Conservation (phyloP, 2,797 vertebrate species). For the Pitangus sulphuratus region DNA sequence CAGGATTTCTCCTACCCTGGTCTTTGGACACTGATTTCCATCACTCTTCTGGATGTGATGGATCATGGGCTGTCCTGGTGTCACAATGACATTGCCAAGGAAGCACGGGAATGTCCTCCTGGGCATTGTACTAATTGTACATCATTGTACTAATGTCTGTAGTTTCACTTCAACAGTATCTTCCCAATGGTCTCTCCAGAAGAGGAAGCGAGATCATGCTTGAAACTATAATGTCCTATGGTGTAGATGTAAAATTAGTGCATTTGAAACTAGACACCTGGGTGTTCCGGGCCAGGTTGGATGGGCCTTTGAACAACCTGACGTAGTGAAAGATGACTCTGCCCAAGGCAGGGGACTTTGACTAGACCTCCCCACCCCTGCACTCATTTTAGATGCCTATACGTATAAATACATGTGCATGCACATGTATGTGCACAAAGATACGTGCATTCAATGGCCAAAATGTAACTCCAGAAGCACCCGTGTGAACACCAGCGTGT, state of each 20-base stretch:
- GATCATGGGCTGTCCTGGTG: not conserved
- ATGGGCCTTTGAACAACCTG: not conserved
- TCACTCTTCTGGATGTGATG: not conserved
- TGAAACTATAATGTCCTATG: not conserved
- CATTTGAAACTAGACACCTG: not conserved
- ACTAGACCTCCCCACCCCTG: not conserved
- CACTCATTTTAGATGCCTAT: not conserved
- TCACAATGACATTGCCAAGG: not conserved
- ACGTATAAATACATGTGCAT: not conserved
- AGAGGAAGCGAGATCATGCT: not conserved
- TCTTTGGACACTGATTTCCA: not conserved
- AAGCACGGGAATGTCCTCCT: not conserved
- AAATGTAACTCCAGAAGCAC: not conserved
- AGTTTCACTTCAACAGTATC: not conserved
- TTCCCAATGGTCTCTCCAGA: not conserved
- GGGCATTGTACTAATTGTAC: not conserved
- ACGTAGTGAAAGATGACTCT: not conserved
- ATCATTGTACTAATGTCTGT: not conserved
- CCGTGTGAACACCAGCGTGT: not conserved
- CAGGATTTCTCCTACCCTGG: not conserved
- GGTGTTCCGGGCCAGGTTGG: not conserved
- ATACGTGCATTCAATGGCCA: not conserved
- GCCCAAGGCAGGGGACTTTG: not conserved
- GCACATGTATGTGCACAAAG: not conserved
- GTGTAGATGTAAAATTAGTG: not conserved